Evolutionary conservation across 2,888 invertebrate genomes (phyloP).

Genomic region (Idaea straminata): DNA sequence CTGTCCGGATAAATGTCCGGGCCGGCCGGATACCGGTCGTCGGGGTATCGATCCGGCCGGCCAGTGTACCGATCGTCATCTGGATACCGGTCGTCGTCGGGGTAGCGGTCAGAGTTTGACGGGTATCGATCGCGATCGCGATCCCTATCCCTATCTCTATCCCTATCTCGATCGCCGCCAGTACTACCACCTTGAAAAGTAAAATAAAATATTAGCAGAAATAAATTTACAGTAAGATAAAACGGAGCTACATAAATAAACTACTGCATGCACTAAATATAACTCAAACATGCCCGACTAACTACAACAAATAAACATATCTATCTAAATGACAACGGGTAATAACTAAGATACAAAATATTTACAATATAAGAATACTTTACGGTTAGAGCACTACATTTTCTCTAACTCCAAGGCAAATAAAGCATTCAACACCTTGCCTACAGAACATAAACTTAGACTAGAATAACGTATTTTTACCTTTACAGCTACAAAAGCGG

Average conservation of each 20-base stretch:
- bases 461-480: not conserved
- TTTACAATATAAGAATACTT: not conserved
- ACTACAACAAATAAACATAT: not conserved
- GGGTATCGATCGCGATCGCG: constrained; percentile 58
- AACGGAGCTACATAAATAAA: not conserved
- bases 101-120: constrained; percentile 68
- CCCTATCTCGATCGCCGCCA: constrained; percentile 46
- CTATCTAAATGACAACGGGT: not conserved
- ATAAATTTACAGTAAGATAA: not conserved
- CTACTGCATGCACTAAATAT: constrained; percentile 3
- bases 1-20: constrained; percentile 69
- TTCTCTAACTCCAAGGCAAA: not conserved
- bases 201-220: constrained; percentile 14
- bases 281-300: not conserved
- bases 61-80: constrained; percentile 69
- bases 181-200: constrained; percentile 63
- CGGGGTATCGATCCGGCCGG: constrained; percentile 74
- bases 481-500: not conserved
- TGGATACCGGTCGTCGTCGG: constrained; percentile 76
- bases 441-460: not conserved
- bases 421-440: not conserved
- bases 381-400: not conserved
- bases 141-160: constrained; percentile 27
- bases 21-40: constrained; percentile 79
- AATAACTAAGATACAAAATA: not conserved